phyloP scores from a whole-genome alignment of 2,113 vertebrate genomes.

The Elachura formosa region DNA sequence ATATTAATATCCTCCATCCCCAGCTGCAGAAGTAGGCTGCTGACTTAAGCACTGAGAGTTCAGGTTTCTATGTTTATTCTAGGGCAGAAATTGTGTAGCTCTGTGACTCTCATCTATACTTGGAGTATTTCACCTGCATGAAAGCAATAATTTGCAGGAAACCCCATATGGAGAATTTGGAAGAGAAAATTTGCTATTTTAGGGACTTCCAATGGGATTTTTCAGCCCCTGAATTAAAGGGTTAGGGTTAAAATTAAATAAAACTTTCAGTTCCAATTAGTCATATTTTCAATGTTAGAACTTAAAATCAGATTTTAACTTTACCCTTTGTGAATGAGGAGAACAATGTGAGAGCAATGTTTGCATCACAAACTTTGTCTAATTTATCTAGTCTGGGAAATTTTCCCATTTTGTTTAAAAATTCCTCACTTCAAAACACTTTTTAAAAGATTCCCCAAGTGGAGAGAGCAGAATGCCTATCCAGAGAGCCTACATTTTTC shows the following conservation, averaged over 20 bases:
- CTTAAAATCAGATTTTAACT: not conserved
- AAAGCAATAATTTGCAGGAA: not conserved
- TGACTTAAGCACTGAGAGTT: not conserved
- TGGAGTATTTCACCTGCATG: not conserved
- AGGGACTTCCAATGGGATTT: not conserved
- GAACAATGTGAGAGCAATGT: not conserved
- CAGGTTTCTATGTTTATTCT: not conserved
- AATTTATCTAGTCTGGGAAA: not conserved
- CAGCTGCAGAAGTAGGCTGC: constrained; percentile 19
- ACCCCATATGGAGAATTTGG: not conserved
- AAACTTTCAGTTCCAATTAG: not conserved
- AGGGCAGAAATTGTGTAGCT: not conserved
- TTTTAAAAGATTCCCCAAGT: not conserved
- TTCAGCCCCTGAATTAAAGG: not conserved
- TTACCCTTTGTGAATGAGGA: not conserved
- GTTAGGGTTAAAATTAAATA: not conserved
- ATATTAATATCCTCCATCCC: not conserved
- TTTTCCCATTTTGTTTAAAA: not conserved
- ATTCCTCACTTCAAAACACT: not conserved
- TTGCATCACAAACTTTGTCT: not conserved
- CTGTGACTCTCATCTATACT: not conserved
- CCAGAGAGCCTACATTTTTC: not conserved
- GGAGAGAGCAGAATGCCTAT: not conserved
- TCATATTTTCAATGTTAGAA: not conserved
- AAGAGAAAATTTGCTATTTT: not conserved